These are phyloP conservation scores for Trissolcus brochymenae DNA, from an alignment of 2,888 invertebrate species.

Conservation along the genomic window DNA sequence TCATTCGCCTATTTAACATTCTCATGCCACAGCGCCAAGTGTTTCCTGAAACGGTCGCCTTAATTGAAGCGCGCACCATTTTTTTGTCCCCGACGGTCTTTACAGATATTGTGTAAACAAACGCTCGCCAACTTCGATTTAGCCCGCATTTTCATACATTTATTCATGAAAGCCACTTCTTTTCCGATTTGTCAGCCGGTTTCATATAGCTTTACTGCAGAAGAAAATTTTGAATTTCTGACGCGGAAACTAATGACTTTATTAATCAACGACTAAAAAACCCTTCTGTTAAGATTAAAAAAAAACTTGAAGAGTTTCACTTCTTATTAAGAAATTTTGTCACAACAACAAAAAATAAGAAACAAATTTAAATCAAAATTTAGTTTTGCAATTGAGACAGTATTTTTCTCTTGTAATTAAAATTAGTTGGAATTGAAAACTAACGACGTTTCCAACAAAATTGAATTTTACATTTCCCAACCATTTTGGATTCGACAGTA, in stretches of 20 bases:
- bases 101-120: conserved; percentile 3
- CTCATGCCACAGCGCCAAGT: conserved; percentile 25
- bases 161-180: conserved; percentile 15
- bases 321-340: no score
- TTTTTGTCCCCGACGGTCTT: neutral
- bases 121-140: conserved; percentile 4
- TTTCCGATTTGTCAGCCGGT: conserved; percentile 19
- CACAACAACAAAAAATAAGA: no score
- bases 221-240: conserved; percentile 18
- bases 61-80: conserved; percentile 38
- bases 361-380: no score
- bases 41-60: conserved; percentile 49
- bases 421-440: no score
- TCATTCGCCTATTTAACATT: conserved; percentile 32
- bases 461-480: neutral
- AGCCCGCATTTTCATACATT: conserved; percentile 14
- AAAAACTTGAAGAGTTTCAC: no score
- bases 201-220: neutral
- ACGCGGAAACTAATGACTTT: conserved; percentile 8
- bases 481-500: no score
- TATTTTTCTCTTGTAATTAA: no score
- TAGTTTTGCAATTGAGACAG: no score
- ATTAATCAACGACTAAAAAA: no score
- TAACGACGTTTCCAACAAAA: no score
- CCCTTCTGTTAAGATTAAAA: no score